Evolutionary conservation across 2,888 invertebrate genomes (phyloP).

Genomic region (Aphodius granarius): DNA sequence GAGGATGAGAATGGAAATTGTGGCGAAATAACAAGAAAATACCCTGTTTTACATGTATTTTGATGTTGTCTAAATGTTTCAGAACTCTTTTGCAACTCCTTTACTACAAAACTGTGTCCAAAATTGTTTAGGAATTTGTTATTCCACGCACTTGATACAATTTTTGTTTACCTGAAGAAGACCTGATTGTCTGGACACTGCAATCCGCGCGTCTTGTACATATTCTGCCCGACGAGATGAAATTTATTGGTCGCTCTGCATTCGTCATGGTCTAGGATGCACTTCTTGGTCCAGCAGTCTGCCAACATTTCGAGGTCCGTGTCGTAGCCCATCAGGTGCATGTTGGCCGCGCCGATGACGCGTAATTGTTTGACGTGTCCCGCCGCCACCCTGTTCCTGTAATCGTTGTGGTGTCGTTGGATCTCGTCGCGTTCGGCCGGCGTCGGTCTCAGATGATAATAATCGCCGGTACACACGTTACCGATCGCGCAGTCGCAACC

Average conservation of each 20-base stretch:
- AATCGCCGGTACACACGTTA: neutral
- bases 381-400: constrained; percentile 13
- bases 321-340: constrained; percentile 16
- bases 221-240: constrained; percentile 14
- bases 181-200: constrained; percentile 1
- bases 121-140: too few relatives aligned
- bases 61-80: too few relatives aligned
- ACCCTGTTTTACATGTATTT: too few relatives aligned
- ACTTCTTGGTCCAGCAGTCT: constrained; percentile 15
- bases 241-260: constrained; percentile 4
- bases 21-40: too few relatives aligned
- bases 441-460: neutral
- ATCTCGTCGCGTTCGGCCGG: neutral
- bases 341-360: constrained; percentile 8
- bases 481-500: neutral
- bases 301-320: constrained; percentile 12
- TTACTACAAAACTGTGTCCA: too few relatives aligned
- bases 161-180: too few relatives aligned
- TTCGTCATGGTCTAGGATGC: constrained; percentile 2
- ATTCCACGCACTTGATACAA: too few relatives aligned
- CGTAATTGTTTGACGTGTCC: constrained; percentile 5
- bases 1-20: too few relatives aligned
- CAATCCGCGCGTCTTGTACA: neutral
- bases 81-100: too few relatives aligned
- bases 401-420: neutral